Percentiles rank a stretch among this genome's conserved stretches.
phyloP scores from a whole-genome alignment of 2,113 vertebrate species.

The Mandrillus leucophaeus region DNA sequence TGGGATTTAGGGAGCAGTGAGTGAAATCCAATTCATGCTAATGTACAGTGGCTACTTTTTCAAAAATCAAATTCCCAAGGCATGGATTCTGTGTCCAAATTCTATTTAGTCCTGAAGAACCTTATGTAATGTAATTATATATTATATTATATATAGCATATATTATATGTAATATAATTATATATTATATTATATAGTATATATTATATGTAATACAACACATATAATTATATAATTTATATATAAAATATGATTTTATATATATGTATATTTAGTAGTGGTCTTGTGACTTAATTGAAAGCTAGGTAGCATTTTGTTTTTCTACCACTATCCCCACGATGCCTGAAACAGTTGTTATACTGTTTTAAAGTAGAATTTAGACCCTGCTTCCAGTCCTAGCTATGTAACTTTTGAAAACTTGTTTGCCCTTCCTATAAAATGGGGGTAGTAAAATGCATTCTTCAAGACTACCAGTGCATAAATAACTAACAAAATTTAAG shows the following conservation, averaged over 20 bases:
- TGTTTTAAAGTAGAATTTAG: neutral
- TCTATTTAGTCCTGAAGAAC: neutral
- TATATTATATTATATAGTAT: neutral
- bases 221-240: too few relatives aligned
- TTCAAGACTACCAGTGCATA: neutral
- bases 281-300: neutral
- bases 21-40: slow-evolving; percentile 15
- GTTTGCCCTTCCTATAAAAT: neutral
- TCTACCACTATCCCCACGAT: neutral
- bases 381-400: neutral
- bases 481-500: neutral
- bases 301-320: neutral
- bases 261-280: neutral
- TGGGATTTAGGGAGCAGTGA: neutral
- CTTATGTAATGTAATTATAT: too few relatives aligned
- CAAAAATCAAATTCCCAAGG: neutral
- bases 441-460: neutral
- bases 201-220: neutral
- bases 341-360: neutral
- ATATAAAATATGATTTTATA: too few relatives aligned
- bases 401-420: neutral
- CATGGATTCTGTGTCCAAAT: neutral
- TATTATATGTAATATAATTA: too few relatives aligned
- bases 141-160: too few relatives aligned
- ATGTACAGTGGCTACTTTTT: neutral